Evolutionary conservation across 1,140 invertebrate species (phyloP).

Genomic region (Lucilia sericata): DNA sequence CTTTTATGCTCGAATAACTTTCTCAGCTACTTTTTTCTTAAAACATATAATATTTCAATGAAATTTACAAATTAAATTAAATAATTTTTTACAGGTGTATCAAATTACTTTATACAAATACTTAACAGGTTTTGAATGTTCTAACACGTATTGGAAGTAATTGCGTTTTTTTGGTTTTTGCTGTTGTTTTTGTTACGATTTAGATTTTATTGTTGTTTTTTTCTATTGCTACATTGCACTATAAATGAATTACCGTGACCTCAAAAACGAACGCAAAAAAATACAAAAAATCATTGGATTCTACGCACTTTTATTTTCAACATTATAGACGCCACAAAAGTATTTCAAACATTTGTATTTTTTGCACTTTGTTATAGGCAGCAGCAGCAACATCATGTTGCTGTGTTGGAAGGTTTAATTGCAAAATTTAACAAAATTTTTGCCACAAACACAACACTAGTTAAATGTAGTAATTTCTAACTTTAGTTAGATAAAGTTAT

Average conservation of each 20-base stretch:
- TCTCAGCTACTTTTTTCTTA: too few species aligned
- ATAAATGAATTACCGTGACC: slow-evolving; percentile 28
- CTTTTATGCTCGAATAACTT: too few species aligned
- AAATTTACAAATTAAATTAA: too few species aligned
- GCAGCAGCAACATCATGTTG: neutral
- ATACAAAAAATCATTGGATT: slow-evolving; percentile 16
- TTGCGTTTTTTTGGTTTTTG: neutral
- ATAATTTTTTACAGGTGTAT: neutral
- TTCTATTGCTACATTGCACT: neutral
- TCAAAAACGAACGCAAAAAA: neutral
- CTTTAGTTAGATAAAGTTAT: too few species aligned
- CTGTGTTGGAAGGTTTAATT: neutral
- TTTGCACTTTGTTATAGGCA: neutral
- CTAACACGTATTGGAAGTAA: neutral
- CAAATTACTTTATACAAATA: neutral
- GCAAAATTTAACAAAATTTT: neutral
- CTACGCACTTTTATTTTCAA: slow-evolving; percentile 37
- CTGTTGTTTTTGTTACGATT: neutral
- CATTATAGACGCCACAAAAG: slow-evolving; percentile 28
- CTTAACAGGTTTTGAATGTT: neutral
- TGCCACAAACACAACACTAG: neutral
- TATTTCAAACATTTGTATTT: slow-evolving; percentile 26
- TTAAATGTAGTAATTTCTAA: neutral
- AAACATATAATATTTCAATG: too few species aligned
- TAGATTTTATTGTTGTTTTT: slow-evolving; percentile 2